Base-by-base conservation (phyloP, 2,797 vertebrate genomes). In the Graptemys geographica region DNA sequence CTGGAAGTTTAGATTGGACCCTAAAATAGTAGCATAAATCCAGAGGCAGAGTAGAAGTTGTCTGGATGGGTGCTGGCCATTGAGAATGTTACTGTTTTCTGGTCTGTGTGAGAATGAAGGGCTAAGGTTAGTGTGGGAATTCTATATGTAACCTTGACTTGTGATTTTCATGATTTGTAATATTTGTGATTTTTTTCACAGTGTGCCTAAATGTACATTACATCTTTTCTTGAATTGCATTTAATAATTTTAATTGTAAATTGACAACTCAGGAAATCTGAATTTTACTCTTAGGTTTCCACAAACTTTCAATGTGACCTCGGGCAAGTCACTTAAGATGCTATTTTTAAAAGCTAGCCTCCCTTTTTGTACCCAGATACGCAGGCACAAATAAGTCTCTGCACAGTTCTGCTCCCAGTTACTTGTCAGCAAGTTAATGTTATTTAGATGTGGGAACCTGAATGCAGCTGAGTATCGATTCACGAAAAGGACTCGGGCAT, bases 321-420 rank as follows among this genome's bases (percentile, higher is more conserved):
- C n/a, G 88, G 87, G 55, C 83, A 72, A 86, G 13, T 49, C 3
- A 21, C 62, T 69, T 69, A n/a, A 19, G n/a, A 33, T 16, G 1
- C 4, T 33, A 33, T 69, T n/a, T 69, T 69, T 69, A 8, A 69
- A 69, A 69, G 62, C 62, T 69, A 10, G 33, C 86, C 69, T 90
- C 82, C 90, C 78, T 74, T 83, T 1, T 83, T 33, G 2, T 57
- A 84, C 16, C 25, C 41, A 90, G 65, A 90, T 88, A 85, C 31
- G 28, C 0, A 8, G 62, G 56, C 53, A 41, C 92, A 86, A 95
- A 94, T 95, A 69, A 88, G 84, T 84, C 89, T 90, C 79, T 90
- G 69, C 25, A 0, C 62, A 37, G 72, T 93, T 96, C 94, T 59
- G 55, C 0, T 2, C 83, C 78, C 11, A 1, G 11, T 90, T 93